Conservation (phyloP, 2,797 vertebrate genomes). For the Propithecus perrieri region DNA sequence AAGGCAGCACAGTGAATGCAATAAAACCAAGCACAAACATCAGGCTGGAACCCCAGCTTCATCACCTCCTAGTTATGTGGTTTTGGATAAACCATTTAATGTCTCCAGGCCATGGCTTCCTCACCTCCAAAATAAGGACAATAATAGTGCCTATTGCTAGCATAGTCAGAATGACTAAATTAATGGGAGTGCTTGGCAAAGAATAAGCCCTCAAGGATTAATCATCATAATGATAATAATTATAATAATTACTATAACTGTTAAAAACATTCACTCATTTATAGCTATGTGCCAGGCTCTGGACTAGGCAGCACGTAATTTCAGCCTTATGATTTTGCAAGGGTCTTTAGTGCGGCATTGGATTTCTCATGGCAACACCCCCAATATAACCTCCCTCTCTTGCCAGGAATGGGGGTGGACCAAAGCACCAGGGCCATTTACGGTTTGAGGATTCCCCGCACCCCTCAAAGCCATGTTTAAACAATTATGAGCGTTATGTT, state of each 20-base stretch:
- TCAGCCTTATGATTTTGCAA: constrained; percentile 51
- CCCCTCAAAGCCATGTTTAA: constrained; percentile 58
- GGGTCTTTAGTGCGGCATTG: not conserved
- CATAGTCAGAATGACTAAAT: constrained; percentile 31
- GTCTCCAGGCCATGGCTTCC: constrained; percentile 43
- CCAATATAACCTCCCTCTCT: not conserved
- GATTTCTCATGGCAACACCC: constrained; percentile 36
- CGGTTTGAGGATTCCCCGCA: not conserved
- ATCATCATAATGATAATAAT: constrained; percentile 64
- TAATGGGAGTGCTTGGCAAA: constrained; percentile 48
- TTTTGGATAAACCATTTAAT: not conserved
- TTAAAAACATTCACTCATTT: constrained; percentile 46
- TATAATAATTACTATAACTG: constrained; percentile 42
- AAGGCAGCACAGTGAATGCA: not conserved
- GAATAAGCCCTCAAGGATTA: constrained; percentile 43
- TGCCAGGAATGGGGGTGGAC: not conserved
- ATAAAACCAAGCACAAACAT: not conserved
- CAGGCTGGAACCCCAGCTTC: not conserved
- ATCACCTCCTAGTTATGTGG: not conserved
- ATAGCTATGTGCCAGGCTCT: constrained; percentile 38
- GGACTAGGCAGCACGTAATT: not conserved
- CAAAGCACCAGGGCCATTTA: not conserved
- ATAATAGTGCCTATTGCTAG: constrained; percentile 8
- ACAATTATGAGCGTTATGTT: constrained; percentile 64
- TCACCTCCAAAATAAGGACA: constrained; percentile 40